Evolutionary conservation across 2,113 vertebrate species (phyloP).

Genomic region (Pseudois nayaur): DNA sequence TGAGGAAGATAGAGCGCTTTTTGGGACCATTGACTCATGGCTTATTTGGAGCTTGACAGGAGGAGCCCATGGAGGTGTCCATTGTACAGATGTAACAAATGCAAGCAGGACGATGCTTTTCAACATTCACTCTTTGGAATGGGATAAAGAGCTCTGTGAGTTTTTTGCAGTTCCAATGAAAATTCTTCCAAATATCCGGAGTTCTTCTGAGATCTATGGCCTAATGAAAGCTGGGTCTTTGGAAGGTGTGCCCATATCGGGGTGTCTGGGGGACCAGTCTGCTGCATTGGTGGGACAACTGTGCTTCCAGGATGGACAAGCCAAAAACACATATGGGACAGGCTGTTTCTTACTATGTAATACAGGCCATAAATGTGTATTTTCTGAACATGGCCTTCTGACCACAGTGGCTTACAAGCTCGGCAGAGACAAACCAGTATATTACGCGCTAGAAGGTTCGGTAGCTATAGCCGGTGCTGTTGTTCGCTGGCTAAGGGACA

Average conservation of each 20-base stretch:
- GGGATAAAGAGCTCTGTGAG: constrained; percentile 95
- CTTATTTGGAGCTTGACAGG: constrained; percentile 97
- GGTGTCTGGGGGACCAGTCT: constrained; percentile 96
- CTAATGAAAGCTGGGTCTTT: constrained; percentile 86
- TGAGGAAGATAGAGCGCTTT: constrained; percentile 85
- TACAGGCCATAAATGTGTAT: constrained; percentile 92
- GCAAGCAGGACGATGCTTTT: constrained; percentile 98
- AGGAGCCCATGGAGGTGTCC: constrained; percentile 88
- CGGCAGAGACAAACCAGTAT: constrained; percentile 86
- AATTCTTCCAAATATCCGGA: constrained; percentile 90
- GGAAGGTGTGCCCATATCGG: constrained; percentile 91
- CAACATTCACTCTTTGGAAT: constrained; percentile 94
- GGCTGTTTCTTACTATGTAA: constrained; percentile 95
- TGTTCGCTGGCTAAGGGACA: constrained; percentile 94
- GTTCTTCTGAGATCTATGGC: constrained; percentile 97
- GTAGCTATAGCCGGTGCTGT: constrained; percentile 95
- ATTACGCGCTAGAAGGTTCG: constrained; percentile 95
- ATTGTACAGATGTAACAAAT: constrained; percentile 95
- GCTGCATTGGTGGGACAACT: constrained; percentile 96
- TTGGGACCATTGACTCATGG: constrained; percentile 97
- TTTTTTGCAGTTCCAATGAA: constrained; percentile 95
- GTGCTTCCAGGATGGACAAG: constrained; percentile 94
- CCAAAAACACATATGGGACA: constrained; percentile 97
- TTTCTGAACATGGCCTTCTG: constrained; percentile 95
- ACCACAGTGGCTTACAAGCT: constrained; percentile 96